These are phyloP conservation scores for Drosophila pseudotakahashii DNA, from an alignment of 2,888 invertebrate genomes.

Conservation along the genomic window DNA sequence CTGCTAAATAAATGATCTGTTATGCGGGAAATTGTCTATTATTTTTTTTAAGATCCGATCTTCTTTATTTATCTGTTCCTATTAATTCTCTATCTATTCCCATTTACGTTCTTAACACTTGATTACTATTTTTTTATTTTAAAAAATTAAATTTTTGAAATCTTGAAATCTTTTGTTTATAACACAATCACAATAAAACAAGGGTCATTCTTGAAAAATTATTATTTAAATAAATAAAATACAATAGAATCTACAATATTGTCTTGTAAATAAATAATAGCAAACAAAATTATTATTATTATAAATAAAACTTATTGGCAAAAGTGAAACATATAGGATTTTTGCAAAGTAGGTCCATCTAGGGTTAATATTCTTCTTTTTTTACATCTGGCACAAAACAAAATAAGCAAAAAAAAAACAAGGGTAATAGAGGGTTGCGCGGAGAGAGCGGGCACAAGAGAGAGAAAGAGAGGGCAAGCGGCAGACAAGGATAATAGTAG, in stretches of 20 bases:
- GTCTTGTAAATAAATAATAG: too few species aligned
- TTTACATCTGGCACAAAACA: constrained; percentile 43
- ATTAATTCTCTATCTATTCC: neutral
- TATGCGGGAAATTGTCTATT: neutral
- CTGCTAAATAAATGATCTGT: constrained; percentile 1
- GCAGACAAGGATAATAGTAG: constrained; percentile 49
- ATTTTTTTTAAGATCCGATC: neutral
- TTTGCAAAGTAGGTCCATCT: neutral
- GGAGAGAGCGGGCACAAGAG: constrained; percentile 7
- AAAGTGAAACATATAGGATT: neutral
- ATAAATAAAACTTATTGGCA: neutral
- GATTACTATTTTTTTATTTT: too few species aligned
- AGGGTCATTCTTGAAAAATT: too few species aligned
- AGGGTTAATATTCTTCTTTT: constrained; percentile 1
- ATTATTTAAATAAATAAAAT: too few species aligned
- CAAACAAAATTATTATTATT: too few species aligned
- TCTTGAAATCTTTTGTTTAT: too few species aligned
- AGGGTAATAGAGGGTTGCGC: constrained; percentile 17
- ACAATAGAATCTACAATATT: too few species aligned
- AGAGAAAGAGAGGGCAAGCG: neutral
- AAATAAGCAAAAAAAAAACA: constrained; percentile 22
- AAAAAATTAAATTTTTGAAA: too few species aligned
- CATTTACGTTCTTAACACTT: neutral
- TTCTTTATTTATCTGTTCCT: neutral
- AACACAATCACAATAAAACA: too few species aligned